phyloP scores from a whole-genome alignment of 2,113 vertebrate species.

The Leucoraja erinaceus region DNA sequence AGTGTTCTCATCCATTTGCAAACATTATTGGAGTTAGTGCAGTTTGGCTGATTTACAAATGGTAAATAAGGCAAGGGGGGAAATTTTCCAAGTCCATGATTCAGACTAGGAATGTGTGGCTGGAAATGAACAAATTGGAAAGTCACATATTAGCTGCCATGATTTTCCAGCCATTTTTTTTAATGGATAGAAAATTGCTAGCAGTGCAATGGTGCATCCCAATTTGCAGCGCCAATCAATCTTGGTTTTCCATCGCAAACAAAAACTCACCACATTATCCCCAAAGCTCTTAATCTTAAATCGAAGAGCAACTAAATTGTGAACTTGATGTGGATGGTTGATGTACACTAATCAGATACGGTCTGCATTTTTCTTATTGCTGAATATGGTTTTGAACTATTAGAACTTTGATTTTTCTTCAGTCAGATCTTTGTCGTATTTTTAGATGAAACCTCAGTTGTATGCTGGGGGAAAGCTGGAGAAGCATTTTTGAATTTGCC shows the following conservation, averaged over 20 bases:
- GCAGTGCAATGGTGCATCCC: not conserved
- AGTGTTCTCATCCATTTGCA: not conserved
- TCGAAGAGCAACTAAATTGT: not conserved
- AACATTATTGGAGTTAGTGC: not conserved
- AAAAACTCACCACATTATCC: not conserved
- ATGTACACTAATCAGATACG: not conserved
- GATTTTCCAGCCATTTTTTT: not conserved
- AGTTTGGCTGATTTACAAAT: not conserved
- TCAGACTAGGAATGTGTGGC: not conserved
- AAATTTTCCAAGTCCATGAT: not conserved
- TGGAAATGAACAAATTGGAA: not conserved
- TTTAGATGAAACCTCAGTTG: not conserved
- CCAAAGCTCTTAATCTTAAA: not conserved
- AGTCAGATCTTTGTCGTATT: not conserved
- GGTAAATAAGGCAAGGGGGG: not conserved
- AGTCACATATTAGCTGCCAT: not conserved
- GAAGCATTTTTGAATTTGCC: not conserved
- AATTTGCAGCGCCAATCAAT: not conserved
- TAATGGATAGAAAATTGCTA: not conserved
- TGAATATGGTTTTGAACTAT: not conserved
- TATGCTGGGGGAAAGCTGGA: not conserved
- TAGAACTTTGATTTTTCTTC: not conserved
- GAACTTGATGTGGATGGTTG: not conserved
- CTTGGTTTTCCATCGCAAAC: not conserved
- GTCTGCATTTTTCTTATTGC: not conserved